Percentiles rank a stretch among this genome's conserved stretches.
These are phyloP conservation scores for Archilochus colubris DNA, from an alignment of 2,113 vertebrate genomes.

Conservation along the genomic window DNA sequence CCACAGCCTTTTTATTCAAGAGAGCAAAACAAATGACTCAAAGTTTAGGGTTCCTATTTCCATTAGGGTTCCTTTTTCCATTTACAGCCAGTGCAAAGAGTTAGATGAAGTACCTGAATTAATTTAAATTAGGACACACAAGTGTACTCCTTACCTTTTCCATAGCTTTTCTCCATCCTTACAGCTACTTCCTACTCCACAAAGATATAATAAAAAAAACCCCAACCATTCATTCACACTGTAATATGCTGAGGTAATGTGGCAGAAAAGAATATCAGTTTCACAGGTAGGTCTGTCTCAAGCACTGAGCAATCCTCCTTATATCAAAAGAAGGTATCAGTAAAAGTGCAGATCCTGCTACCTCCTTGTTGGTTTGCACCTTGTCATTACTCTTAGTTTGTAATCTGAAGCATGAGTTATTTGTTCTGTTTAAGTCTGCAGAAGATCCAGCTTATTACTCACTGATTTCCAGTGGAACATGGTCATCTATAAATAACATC, in stretches of 20 bases:
- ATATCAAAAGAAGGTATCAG: neutral
- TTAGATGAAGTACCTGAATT: neutral
- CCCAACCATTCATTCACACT: neutral
- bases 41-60: neutral
- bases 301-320: neutral
- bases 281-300: neutral
- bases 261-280: neutral
- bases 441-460: neutral
- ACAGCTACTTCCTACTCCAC: neutral
- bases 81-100: neutral
- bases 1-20: neutral
- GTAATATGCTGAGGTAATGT: neutral
- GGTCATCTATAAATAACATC: neutral
- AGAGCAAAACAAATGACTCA: neutral
- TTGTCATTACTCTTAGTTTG: neutral
- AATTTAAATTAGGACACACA: neutral
- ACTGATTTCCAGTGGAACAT: neutral
- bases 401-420: neutral
- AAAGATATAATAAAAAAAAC: neutral
- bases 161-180: neutral
- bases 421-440: neutral
- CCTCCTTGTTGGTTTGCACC: neutral
- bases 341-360: neutral
- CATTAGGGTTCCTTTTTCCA: neutral
- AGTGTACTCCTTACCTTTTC: neutral